These are phyloP conservation scores for Lampropteryx suffumata DNA, from an alignment of 2,888 invertebrate genomes.

Conservation along the genomic window DNA sequence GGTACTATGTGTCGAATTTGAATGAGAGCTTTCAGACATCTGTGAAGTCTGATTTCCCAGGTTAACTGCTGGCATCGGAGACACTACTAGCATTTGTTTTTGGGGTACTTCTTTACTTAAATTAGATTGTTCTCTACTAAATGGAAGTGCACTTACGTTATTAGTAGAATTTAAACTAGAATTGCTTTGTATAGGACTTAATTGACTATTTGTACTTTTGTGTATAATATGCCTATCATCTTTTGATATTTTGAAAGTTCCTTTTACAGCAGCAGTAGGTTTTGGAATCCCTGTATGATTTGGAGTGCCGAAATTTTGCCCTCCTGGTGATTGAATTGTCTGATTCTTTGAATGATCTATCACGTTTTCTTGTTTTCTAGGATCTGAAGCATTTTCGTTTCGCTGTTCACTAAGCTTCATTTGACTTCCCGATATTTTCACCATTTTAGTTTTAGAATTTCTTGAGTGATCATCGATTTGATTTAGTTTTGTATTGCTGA, in stretches of 20 bases:
- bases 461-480: constrained; percentile 72
- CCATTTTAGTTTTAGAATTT: constrained; percentile 68
- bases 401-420: constrained; percentile 67
- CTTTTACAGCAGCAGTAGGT: constrained; percentile 96
- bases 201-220: constrained; percentile 82
- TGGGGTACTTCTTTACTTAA: constrained; percentile 76
- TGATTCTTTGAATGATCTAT: constrained; percentile 45
- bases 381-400: constrained; percentile 50
- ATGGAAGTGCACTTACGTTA: constrained; percentile 74
- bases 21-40: constrained; percentile 87
- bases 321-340: constrained; percentile 62
- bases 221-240: constrained; percentile 79
- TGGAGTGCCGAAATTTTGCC: constrained; percentile 67
- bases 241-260: constrained; percentile 89
- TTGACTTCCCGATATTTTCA: constrained; percentile 75
- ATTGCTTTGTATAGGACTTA: constrained; percentile 82
- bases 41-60: constrained; percentile 65
- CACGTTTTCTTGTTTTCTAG: constrained; percentile 50
- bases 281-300: constrained; percentile 90
- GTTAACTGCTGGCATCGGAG: constrained; percentile 87
- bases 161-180: constrained; percentile 82
- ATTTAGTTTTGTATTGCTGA: constrained; percentile 76
- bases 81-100: constrained; percentile 85
- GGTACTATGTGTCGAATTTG: constrained; percentile 82
- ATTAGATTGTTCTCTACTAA: constrained; percentile 78